Conservation (phyloP, 2,113 vertebrate species). For the Platysteira castanea region DNA sequence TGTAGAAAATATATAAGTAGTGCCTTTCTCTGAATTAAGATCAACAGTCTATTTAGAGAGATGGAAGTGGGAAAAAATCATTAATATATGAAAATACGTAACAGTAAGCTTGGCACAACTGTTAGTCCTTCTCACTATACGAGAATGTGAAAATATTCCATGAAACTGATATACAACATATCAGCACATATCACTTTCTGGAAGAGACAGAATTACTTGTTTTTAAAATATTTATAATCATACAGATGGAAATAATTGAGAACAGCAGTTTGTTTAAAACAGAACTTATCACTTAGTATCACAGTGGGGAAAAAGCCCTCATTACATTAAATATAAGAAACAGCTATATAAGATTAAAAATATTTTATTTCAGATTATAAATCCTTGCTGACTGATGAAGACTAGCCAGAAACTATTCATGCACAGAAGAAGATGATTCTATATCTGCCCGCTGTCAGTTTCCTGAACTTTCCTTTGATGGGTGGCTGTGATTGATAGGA, state of each 20-base stretch:
- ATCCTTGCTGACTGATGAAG: background rate
- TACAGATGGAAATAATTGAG: slow-evolving; percentile 43
- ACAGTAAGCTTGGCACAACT: slow-evolving; percentile 27
- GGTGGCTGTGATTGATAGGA: background rate
- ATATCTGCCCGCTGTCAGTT: background rate
- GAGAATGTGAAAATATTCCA: slow-evolving; percentile 41
- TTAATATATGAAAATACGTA: background rate
- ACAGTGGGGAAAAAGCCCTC: background rate
- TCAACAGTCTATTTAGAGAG: background rate
- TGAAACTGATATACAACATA: slow-evolving; percentile 45
- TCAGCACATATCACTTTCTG: slow-evolving; percentile 37
- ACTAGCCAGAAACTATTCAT: background rate
- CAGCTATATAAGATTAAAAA: background rate
- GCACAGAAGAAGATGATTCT: background rate
- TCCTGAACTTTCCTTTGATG: background rate
- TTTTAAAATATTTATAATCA: slow-evolving; percentile 50
- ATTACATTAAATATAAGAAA: background rate
- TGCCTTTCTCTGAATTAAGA: slow-evolving; percentile 4
- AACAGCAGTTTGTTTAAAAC: slow-evolving; percentile 41
- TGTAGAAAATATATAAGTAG: background rate
- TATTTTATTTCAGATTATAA: background rate
- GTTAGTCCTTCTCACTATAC: slow-evolving; percentile 32
- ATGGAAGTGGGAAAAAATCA: background rate
- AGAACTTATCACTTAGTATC: background rate
- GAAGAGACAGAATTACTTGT: slow-evolving; percentile 32